Percentiles rank a stretch among this genome's conserved stretches.
Conservation (phyloP, 2,888 invertebrate genomes). For the Agriopis marginaria region DNA sequence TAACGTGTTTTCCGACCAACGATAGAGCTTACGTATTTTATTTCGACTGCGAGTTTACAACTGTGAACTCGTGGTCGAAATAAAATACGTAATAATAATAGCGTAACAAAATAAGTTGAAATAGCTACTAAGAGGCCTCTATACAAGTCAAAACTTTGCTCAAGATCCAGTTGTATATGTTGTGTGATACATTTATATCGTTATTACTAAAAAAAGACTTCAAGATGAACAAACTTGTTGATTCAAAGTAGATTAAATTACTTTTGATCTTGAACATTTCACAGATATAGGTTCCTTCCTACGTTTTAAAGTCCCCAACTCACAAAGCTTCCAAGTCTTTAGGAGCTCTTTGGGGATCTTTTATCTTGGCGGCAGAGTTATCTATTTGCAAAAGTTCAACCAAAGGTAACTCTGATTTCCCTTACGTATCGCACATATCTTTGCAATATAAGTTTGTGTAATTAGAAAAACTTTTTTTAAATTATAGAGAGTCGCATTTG, state of each 20-base stretch:
- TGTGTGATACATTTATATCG: neutral
- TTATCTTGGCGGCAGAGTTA: constrained; percentile 46
- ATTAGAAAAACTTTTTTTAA: neutral
- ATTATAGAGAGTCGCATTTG: neutral
- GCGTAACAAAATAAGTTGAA: no score
- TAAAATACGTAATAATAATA: no score
- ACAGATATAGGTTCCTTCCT: constrained; percentile 37
- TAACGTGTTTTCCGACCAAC: no score
- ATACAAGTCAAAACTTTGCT: neutral
- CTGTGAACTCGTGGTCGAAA: no score
- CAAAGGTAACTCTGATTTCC: constrained; percentile 40
- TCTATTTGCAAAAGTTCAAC: constrained; percentile 44
- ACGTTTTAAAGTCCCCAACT: constrained; percentile 44
- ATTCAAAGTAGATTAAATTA: constrained; percentile 39
- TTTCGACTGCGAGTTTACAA: no score
- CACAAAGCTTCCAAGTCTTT: constrained; percentile 45
- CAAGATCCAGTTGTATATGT: neutral
- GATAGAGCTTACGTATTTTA: no score
- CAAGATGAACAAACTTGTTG: constrained; percentile 31
- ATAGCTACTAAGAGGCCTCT: neutral
- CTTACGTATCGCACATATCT: constrained; percentile 37
- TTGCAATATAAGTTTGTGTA: constrained; percentile 9
- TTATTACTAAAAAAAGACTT: neutral
- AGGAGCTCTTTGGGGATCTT: constrained; percentile 46
- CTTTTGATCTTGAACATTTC: constrained; percentile 37